Evolutionary conservation across 2,113 vertebrate species (phyloP).

Genomic region (Condylura cristata): DNA sequence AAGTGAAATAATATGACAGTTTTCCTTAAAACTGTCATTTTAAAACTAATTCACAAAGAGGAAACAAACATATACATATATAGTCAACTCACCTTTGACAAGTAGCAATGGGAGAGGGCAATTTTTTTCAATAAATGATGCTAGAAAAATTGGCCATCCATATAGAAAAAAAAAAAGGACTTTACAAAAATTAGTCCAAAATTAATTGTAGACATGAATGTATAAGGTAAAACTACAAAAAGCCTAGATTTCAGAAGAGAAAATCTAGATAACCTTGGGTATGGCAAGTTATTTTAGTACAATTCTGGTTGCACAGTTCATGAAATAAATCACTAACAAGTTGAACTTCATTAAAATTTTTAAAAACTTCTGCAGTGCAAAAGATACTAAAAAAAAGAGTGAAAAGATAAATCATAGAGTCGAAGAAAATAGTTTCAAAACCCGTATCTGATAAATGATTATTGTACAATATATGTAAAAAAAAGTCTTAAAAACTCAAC

Average conservation of each 20-base stretch:
- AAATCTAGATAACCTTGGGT: neutral
- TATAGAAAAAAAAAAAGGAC: neutral
- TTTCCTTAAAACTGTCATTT: no score
- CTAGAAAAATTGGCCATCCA: no score
- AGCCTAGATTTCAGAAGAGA: neutral
- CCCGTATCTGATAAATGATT: neutral
- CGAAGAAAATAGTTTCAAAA: neutral
- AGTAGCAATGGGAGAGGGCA: no score
- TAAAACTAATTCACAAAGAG: neutral
- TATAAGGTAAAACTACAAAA: neutral
- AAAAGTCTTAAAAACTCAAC: neutral
- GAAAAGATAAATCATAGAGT: neutral
- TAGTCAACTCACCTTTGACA: no score
- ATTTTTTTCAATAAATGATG: no score
- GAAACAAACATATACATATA: no score
- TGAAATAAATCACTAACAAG: neutral
- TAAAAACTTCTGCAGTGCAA: neutral
- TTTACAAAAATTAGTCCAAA: neutral
- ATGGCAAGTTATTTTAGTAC: neutral
- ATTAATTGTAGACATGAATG: neutral
- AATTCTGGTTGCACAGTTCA: neutral
- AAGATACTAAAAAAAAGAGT: neutral
- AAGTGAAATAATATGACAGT: neutral
- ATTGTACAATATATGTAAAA: neutral
- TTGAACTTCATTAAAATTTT: neutral